phyloP scores from a whole-genome alignment of 2,113 vertebrate genomes.

The human (Homo sapiens) region GRCh38 chr2:164580501-164581000 shows the following conservation, averaged over 20 bases:
- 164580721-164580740: background rate
- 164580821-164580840: background rate
- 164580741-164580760: background rate
- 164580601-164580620: no score
- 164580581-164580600: no score
- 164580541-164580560: no score
- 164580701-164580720: no score
- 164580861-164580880: background rate
- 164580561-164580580: no score
- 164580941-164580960: background rate
- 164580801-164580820: background rate
- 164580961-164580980: background rate
- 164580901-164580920: background rate
- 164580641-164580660: no score
- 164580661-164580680: no score
- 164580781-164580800: background rate
- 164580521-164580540: no score
- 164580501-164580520: no score
- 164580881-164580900: background rate
- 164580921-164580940: background rate
- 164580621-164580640: no score
- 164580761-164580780: background rate
- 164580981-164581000: background rate
- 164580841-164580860: background rate
- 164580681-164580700: no score